Evolutionary conservation across 1,140 invertebrate genomes (phyloP), one percentile per base, ranked within the genome.

Genomic region (Temnothorax longispinosus): DNA sequence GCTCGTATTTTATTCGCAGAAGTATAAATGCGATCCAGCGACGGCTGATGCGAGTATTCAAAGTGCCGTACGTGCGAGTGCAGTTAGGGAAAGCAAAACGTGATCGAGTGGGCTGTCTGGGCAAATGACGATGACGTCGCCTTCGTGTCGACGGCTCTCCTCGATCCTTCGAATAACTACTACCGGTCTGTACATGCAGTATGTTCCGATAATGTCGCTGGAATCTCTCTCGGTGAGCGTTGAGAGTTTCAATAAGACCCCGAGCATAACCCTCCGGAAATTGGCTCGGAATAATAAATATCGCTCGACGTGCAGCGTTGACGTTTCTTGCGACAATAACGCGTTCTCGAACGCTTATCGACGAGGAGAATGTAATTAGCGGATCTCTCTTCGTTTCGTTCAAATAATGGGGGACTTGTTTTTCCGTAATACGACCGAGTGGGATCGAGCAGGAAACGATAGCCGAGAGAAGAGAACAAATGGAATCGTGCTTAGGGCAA

Each of bases 301-400:
- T 62, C n/a, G 69, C 41, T 44, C 54, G 32, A 6, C 41, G 35
- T 21, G 18, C 21, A 50, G 47, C 52, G n/a, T 87, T 81, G 62
- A 87, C 44, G 18, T 56, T 74, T 21, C 69, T 60, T 74, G 32
- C 41, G 69, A 84, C 56, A 84, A 84, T 84, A 71, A 85, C 52
- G 72, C 62, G 78, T 89, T 65, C 75, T 56, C 85, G 75, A 85
- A 54, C 44, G 84, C 27, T 50, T 47, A 69, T 69, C 50, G 21
- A 32, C 41, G 65, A 50, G 67, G 56, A 89, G 85, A 85, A 81
- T 84, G 71, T 41, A 90, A 90, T 91, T 88, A 72, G 50, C 27
- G 27, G n/a, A 11, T 8, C 41, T 8, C 41, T 76, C 41, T 32
- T 74, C 58, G 54, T 54, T 75, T 85, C 56, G 21, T 50, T 60